Evolutionary conservation across 2,797 vertebrate species (phyloP), one percentile per base, ranked within the genome.

Genomic region (Pseudomugil gertrudae): DNA sequence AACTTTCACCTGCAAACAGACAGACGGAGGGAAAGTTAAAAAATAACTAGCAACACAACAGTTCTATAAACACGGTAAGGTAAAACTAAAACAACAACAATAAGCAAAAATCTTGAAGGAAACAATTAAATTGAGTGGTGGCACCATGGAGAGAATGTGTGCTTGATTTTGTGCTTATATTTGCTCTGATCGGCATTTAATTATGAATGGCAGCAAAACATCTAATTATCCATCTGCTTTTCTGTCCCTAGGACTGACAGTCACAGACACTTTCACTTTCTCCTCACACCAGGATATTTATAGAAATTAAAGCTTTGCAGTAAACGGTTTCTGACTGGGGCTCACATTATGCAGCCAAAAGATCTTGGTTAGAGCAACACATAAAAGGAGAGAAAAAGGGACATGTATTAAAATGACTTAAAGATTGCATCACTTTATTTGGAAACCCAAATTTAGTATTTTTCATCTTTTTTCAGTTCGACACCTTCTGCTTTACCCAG

Each of bases 1-100:
- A 35, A 99, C 90, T 88, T 98, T 99, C 53, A 99, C 98, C 98
- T 99, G 82, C 11, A 64, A 66, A 69, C 19, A 56, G 27, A 10
- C 0, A 45, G 3, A 5, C 15, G 48, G 21, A 24, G 26, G 5
- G 35, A 0, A 30, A 15, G 36, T 32, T 14, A 21, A 9, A 26
- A 35, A 17, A 54, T 0, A 26, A 24, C 26, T 29, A 35, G 32
- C 9, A 45, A 15, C 9, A 55, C 8, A 47, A 29, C 26, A 29
- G 4, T n/a, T n/a, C n/a, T n/a, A n/a, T n/a, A n/a, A n/a, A n/a
- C n/a, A n/a, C 13, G 30, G 54, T 27, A 65, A 32, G 24, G 63
- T 70, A 21, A 40, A 1, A 11, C 9, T 11, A 48, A 24, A 48
- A 2, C 4, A 13, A 23, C 24, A 40, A 15, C 17, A 15, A 11